Evolutionary conservation across 2,797 vertebrate species (phyloP), one percentile per base, ranked within the genome.

Genomic region (Siniperca scherzeri): DNA sequence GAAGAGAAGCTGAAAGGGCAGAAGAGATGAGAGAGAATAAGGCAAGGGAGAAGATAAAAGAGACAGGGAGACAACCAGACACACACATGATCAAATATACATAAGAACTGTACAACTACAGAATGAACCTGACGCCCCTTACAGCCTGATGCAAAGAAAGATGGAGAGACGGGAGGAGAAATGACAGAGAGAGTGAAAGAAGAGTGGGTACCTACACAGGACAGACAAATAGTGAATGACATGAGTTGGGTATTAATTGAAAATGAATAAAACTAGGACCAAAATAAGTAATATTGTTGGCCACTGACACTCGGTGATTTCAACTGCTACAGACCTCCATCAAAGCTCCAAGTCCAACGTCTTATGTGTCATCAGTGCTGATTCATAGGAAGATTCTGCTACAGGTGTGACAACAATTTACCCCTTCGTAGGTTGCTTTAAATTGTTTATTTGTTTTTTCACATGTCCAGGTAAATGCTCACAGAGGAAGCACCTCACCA

Each of bases 51-150:
- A 67, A 85, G 88, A 91, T 90, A 84, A 89, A 89, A 89, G 77
- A 90, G 78, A 81, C 27, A 62, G 66, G 17, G 64, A 88, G 85
- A 84, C 66, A 68, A 84, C 40, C 78, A 82, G 85, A 91, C 85
- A 81, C 80, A 82, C 77, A 88, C 77, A 70, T 85, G 73, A 91
- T 92, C 87, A 91, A 90, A 90, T 86, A 91, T 89, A 88, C 80
- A 92, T 88, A 85, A 84, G 87, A 85, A 61, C 42, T 82, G 67
- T 73, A 83, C 73, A 87, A 86, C 27, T 59, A 67, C 76, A 74
- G 62, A 64, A 69, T 68, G 74, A 86, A 86, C 78, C 84, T 71
- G 50, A 65, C 16, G 36, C n/a, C 65, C 70, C 40, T 21, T 7
- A 17, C 59, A 83, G 62, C 48, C 77, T 75, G 66, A 60, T 48